Conservation (phyloP, 2,113 vertebrate species). For the Pao palembangensis region DNA sequence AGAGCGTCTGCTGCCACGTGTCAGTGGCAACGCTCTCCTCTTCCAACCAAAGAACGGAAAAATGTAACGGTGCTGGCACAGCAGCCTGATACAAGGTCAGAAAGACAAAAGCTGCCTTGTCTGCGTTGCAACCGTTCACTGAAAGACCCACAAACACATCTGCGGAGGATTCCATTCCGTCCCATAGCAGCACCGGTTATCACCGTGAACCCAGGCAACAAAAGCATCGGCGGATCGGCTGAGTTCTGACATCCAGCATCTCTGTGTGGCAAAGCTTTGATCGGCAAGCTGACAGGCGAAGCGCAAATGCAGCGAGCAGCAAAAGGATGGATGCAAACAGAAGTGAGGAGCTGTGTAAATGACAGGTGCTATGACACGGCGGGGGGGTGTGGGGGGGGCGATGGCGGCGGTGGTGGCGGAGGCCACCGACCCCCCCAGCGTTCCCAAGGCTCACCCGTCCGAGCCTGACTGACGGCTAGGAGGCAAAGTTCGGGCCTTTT, state of each 20-base stretch:
- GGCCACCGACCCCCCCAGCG: conserved; percentile 30
- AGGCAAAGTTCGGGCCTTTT: conserved; percentile 36
- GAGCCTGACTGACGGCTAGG: conserved; percentile 36
- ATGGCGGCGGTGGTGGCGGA: background rate
- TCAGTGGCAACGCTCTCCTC: conserved; percentile 16
- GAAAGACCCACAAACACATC: background rate
- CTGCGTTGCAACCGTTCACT: background rate
- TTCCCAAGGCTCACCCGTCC: conserved; percentile 18
- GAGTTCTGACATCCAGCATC: no score
- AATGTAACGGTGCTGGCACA: no score
- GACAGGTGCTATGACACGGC: conserved; percentile 27
- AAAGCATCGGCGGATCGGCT: no score
- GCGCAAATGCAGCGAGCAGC: no score
- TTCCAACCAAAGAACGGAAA: conserved; percentile 27
- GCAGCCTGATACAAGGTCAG: background rate
- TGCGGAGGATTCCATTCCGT: no score
- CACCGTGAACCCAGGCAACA: no score
- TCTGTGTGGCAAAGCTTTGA: no score
- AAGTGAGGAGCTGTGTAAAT: conserved; percentile 3
- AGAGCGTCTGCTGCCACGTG: conserved; percentile 53
- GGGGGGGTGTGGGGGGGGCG: conserved; percentile 11
- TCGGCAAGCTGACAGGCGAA: no score
- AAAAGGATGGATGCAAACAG: conserved; percentile 23
- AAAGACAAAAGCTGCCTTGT: background rate
- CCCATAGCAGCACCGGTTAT: no score